Base-by-base conservation (phyloP, 2,113 vertebrate genomes). In the Microcebus murinus region DNA sequence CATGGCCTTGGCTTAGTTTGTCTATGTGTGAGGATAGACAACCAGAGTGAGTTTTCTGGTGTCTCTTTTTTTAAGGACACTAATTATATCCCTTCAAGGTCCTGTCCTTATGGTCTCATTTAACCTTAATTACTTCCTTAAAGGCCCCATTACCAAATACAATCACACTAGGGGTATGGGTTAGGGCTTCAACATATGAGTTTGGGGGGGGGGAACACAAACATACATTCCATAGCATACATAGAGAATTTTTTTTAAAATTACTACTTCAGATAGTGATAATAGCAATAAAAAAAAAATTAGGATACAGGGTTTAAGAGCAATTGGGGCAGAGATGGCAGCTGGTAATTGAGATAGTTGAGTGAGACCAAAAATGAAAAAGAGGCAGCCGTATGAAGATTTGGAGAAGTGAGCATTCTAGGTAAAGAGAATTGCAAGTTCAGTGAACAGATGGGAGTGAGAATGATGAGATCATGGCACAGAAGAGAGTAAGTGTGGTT, bases 1-100 rank as follows among this genome's bases (percentile, higher is more conserved):
- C 15, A 7, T 15, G n/a, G 20, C 10, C 1, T 82, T 52, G 70
- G 5, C 45, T 57, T 6, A 4, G 8, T 17, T 34, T 36, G 1
- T 8, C 0, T 2, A 0, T 50, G 4, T 39, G 36, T 57, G 20
- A 27, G 27, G 15, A 45, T 27, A 55, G 2, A 61, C 13, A 55
- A 11, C 1, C 27, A 39, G 34, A 25, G 13, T 29, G 23, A 63
- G 3, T 12, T 34, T 4, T 84, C 15, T 8, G 6, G 11, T 63
- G 0, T 82, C 36, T 73, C 20, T 65, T 87, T 36, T 63, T 88
- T 55, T 59, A 36, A 80, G 29, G 12, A 55, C 27, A 61, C 21
- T 83, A 34, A 50, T 83, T 20, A 21, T 57, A 4, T 31, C 11
- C 23, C 50, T 13, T 50, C 15, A n/a, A 25, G 31, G 8, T 10